These are phyloP conservation scores for Lampropteryx suffumata DNA, from an alignment of 2,888 invertebrate species.

Conservation along the genomic window DNA sequence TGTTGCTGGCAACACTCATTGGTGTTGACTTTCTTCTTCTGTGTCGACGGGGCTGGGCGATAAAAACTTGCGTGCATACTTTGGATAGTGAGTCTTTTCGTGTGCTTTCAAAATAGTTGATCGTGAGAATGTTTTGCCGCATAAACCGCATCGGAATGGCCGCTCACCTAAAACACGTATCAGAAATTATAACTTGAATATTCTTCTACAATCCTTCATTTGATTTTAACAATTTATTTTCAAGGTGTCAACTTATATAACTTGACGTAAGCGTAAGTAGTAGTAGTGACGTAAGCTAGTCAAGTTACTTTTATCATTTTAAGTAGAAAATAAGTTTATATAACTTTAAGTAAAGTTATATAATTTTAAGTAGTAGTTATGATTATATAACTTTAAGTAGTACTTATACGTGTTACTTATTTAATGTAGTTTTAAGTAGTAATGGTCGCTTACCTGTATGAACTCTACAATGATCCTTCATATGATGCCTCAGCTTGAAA, in stretches of 20 bases:
- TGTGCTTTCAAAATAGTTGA: constrained; percentile 96
- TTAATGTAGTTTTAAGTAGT: not conserved
- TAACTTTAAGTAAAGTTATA: too few species aligned
- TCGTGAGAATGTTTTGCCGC: constrained; percentile 95
- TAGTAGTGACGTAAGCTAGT: too few species aligned
- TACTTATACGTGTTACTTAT: not conserved
- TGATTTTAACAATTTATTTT: too few species aligned
- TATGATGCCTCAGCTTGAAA: constrained; percentile 95
- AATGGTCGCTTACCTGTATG: constrained; percentile 87
- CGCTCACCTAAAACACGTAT: constrained; percentile 85
- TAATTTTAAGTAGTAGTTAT: too few species aligned
- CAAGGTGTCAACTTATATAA: too few species aligned
- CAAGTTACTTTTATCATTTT: too few species aligned
- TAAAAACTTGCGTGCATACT: constrained; percentile 94
- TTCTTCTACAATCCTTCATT: too few species aligned
- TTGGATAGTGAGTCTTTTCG: constrained; percentile 96
- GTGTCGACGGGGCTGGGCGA: constrained; percentile 94
- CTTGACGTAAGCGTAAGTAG: too few species aligned
- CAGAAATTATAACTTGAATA: constrained; percentile 2
- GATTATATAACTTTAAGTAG: too few species aligned
- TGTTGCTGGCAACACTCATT: constrained; percentile 74
- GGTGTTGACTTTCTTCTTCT: constrained; percentile 91
- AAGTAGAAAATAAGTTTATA: too few species aligned
- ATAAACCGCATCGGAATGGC: constrained; percentile 93
- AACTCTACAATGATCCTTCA: constrained; percentile 97